A percentile compares a stretch with the other conserved stretches of the same genome.
phyloP scores from a whole-genome alignment of 2,888 invertebrate species.

The Belgica antarctica region DNA sequence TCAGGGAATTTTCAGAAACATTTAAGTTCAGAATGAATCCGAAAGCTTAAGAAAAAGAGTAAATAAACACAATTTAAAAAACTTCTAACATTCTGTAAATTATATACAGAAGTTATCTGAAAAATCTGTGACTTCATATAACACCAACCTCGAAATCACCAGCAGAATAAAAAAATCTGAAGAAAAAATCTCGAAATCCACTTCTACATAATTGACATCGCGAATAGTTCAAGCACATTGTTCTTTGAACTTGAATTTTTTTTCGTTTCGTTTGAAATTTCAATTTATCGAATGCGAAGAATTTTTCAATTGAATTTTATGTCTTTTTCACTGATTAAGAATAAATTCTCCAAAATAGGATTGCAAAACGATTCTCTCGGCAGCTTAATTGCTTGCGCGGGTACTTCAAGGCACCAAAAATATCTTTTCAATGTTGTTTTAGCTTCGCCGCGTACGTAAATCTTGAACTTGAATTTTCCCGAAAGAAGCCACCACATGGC shows the following conservation, averaged over 20 bases:
- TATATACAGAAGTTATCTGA: too few relatives aligned
- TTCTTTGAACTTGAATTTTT: slow-evolving; percentile 12
- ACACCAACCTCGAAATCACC: too few relatives aligned
- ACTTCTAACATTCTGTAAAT: too few relatives aligned
- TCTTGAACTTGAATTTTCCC: slow-evolving; percentile 15
- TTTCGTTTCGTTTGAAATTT: neutral
- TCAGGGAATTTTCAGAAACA: too few relatives aligned
- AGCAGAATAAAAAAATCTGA: neutral
- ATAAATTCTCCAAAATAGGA: neutral
- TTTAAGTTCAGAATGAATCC: too few relatives aligned
- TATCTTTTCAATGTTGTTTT: too few relatives aligned
- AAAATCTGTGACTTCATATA: too few relatives aligned
- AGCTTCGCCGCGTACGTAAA: neutral
- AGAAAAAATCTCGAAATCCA: neutral
- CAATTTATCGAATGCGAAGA: neutral
- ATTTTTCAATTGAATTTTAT: slow-evolving; percentile 17
- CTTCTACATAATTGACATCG: neutral
- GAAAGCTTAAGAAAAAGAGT: too few relatives aligned
- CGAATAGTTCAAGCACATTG: neutral
- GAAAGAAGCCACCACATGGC: slow-evolving; percentile 7
- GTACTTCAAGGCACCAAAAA: too few relatives aligned
- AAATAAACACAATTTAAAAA: too few relatives aligned
- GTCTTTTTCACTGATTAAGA: slow-evolving; percentile 14
- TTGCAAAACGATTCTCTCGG: neutral
- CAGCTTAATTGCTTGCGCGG: too few relatives aligned